Evolutionary conservation across 2,888 invertebrate genomes (phyloP).

Genomic region (Bugulina stolonifera): DNA sequence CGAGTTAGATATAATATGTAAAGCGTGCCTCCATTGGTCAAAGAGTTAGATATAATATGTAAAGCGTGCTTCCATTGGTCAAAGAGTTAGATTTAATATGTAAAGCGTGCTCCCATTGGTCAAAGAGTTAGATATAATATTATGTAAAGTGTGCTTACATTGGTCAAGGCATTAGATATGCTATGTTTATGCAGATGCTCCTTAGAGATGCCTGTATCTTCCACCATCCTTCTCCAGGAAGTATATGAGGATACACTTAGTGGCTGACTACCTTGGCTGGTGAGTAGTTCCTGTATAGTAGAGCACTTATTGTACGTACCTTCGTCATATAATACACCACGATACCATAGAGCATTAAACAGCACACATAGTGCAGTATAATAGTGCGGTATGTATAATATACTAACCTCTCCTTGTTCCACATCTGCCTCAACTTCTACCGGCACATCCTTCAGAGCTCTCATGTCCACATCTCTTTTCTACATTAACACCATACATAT

Average conservation of each 20-base stretch:
- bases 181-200: constrained; percentile 17
- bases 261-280: background rate
- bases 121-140: too few relatives aligned
- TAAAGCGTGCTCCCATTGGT: too few relatives aligned
- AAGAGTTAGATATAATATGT: too few relatives aligned
- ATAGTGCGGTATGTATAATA: too few relatives aligned
- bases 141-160: background rate
- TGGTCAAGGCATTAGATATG: background rate
- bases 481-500: background rate
- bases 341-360: too few relatives aligned
- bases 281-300: background rate
- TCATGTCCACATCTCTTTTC: constrained; percentile 3
- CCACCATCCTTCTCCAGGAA: constrained; percentile 2
- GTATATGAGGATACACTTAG: background rate
- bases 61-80: too few relatives aligned
- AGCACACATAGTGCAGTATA: too few relatives aligned
- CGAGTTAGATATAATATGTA: too few relatives aligned
- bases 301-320: too few relatives aligned
- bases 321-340: too few relatives aligned
- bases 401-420: background rate
- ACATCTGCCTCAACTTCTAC: background rate
- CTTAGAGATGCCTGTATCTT: background rate
- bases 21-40: too few relatives aligned
- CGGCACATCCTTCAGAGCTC: background rate
- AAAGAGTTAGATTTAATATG: too few relatives aligned